Evolutionary conservation across 1,140 invertebrate genomes (phyloP).

Genomic region (Marisa cornuarietis): DNA sequence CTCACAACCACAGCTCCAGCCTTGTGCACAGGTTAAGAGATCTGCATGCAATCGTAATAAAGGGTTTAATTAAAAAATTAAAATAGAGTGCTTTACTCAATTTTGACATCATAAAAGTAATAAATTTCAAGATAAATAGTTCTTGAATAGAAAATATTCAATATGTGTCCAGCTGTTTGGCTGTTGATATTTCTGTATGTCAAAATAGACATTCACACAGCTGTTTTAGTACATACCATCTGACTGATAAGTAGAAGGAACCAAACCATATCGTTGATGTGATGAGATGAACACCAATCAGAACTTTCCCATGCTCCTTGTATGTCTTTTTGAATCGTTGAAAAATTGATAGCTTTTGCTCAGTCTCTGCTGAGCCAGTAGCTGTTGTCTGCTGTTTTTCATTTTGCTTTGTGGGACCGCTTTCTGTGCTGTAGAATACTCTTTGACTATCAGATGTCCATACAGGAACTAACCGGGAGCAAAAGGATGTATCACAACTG

Average conservation of each 20-base stretch:
- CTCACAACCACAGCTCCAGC: too few relatives aligned
- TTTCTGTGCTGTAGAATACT: neutral
- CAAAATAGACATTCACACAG: too few relatives aligned
- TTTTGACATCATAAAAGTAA: too few relatives aligned
- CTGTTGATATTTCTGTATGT: too few relatives aligned
- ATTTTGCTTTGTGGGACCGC: neutral
- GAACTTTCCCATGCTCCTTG: slow-evolving; percentile 93
- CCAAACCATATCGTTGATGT: slow-evolving; percentile 88
- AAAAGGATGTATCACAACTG: neutral
- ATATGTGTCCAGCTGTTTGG: too few relatives aligned
- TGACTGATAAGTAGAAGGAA: slow-evolving; percentile 85
- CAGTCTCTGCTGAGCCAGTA: neutral
- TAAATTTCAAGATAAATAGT: too few relatives aligned
- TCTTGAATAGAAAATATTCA: too few relatives aligned
- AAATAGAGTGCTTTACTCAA: too few relatives aligned
- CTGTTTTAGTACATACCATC: slow-evolving; percentile 73
- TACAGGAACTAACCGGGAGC: neutral
- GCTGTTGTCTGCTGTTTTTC: slow-evolving; percentile 9
- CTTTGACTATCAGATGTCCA: neutral
- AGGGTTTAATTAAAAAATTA: too few relatives aligned
- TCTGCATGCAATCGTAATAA: too few relatives aligned
- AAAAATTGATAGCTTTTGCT: slow-evolving; percentile 74
- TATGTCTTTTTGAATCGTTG: slow-evolving; percentile 90
- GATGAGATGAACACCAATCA: slow-evolving; percentile 87
- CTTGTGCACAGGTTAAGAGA: too few relatives aligned